A percentile compares a stretch with the other conserved stretches of the same genome.
Conservation (phyloP, 1,140 invertebrate species). For the Bacillus rossius region DNA sequence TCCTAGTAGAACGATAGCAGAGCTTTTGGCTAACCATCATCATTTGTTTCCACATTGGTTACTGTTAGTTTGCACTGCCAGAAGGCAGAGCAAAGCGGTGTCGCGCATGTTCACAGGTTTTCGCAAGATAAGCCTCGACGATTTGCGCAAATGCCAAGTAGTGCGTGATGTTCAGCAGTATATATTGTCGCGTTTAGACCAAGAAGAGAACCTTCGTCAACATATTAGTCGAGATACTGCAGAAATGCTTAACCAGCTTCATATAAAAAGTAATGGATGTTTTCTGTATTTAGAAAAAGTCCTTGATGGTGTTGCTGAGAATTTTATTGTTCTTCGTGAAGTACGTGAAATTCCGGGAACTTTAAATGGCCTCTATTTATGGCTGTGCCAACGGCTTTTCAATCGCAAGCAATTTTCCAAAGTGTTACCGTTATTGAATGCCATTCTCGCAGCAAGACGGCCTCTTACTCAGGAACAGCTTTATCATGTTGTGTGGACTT, state of each 20-base stretch:
- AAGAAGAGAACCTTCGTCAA: constrained; percentile 70
- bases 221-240: constrained; percentile 82
- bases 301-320: constrained; percentile 87
- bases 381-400: constrained; percentile 90
- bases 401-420: constrained; percentile 83
- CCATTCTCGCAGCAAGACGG: constrained; percentile 79
- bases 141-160: constrained; percentile 82
- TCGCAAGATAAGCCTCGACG: constrained; percentile 87
- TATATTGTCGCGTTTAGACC: constrained; percentile 84
- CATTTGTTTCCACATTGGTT: constrained; percentile 93
- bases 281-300: constrained; percentile 90
- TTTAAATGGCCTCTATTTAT: constrained; percentile 89
- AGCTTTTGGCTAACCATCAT: constrained; percentile 82
- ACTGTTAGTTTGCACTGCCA: constrained; percentile 82
- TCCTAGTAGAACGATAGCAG: constrained; percentile 65
- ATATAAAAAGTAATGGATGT: constrained; percentile 96
- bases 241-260: constrained; percentile 90
- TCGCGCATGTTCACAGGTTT: constrained; percentile 92
- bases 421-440: constrained; percentile 78
- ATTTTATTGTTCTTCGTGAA: constrained; percentile 83
- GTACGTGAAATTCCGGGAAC: constrained; percentile 90
- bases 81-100: constrained; percentile 74
- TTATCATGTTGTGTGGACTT: constrained; percentile 74
- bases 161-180: constrained; percentile 92
- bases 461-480: constrained; percentile 77